phyloP scores from a whole-genome alignment of 1,140 invertebrate species.

The Drosophila mauritiana region DNA sequence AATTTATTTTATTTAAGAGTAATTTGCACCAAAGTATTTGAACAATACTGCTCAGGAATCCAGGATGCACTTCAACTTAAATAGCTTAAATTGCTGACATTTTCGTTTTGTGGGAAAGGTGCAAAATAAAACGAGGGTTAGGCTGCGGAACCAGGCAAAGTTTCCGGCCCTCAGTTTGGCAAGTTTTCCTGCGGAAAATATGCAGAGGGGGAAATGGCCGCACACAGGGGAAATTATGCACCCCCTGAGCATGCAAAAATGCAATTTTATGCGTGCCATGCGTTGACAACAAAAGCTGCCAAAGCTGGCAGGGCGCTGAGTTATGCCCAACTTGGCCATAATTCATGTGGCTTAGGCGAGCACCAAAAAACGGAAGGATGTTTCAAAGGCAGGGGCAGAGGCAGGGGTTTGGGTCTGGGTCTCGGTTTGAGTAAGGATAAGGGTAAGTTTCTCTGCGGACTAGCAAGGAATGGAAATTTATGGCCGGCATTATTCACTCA shows the following conservation, averaged over 20 bases:
- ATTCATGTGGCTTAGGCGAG: slow-evolving; percentile 67
- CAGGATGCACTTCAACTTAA: neutral
- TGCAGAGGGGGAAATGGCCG: neutral
- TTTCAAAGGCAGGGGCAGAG: neutral
- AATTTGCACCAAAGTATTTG: neutral
- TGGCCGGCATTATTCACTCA: slow-evolving; percentile 83
- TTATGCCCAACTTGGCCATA: slow-evolving; percentile 75
- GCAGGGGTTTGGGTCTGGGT: too few species aligned
- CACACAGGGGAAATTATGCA: slow-evolving; percentile 51
- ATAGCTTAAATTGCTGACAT: neutral
- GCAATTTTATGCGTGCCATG: slow-evolving; percentile 80
- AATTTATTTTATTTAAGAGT: too few species aligned
- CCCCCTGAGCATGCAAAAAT: slow-evolving; percentile 57
- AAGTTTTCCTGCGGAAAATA: slow-evolving; percentile 57
- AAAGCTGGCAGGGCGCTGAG: slow-evolving; percentile 71
- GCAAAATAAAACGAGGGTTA: slow-evolving; percentile 7
- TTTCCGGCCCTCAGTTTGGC: slow-evolving; percentile 19
- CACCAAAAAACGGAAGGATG: slow-evolving; percentile 5
- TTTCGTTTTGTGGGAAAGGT: neutral
- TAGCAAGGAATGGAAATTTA: slow-evolving; percentile 58
- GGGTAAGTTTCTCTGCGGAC: neutral
- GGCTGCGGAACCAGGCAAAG: slow-evolving; percentile 14
- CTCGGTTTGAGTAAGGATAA: neutral
- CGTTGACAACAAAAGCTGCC: slow-evolving; percentile 82
- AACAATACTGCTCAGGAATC: neutral